Base-by-base conservation (phyloP, 1,140 invertebrate species). In the Drosophila ercepeae region DNA sequence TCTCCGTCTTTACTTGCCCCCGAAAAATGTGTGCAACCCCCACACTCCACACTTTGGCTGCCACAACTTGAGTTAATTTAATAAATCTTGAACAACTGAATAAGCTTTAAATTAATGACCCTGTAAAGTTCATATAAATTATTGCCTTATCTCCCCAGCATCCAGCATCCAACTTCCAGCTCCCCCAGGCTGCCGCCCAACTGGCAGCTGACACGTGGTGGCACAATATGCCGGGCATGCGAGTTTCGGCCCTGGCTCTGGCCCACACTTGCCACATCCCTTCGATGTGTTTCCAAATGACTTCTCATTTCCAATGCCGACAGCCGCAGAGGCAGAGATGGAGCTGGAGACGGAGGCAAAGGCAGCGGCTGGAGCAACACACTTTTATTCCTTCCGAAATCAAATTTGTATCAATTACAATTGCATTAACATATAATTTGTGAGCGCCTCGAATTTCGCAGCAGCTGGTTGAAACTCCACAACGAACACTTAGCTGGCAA, bases 71-170 rank as follows among this genome's bases (percentile, higher is more conserved):
- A 90, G 89, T 90, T 90, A 88, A 90, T 90, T 90, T 90, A 90
- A 90, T 90, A 90, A 90, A 90, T 90, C 89, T 90, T 90, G 78
- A 90, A 90, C 89, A 90, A 90, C 89, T 90, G 89, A 90, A 89
- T 90, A 88, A 90, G 89, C 89, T 90, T 90, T 88, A 89, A 90
- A 90, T 90, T 90, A 90, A 90, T 90, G 89, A 90, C 89, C 78
- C 75, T 83, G 84, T 89, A 89, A 90, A 90, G 77, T 88, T 89
- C 77, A 82, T 82, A 89, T 90, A 90, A 90, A 82, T 89, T 88
- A 89, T 90, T 77, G 67, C 81, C 71, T 88, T 88, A 82, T 89
- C 86, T 90, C 36, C 11, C 39, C 16, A 16, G 39, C 50, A 44
- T 16, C 46, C 18, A 14, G 21, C 16, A 19, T 4, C 16, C 19